Evolutionary conservation across 1,140 invertebrate species (phyloP), one percentile per base, ranked within the genome.

Genomic region (Cryptotermes secundus): DNA sequence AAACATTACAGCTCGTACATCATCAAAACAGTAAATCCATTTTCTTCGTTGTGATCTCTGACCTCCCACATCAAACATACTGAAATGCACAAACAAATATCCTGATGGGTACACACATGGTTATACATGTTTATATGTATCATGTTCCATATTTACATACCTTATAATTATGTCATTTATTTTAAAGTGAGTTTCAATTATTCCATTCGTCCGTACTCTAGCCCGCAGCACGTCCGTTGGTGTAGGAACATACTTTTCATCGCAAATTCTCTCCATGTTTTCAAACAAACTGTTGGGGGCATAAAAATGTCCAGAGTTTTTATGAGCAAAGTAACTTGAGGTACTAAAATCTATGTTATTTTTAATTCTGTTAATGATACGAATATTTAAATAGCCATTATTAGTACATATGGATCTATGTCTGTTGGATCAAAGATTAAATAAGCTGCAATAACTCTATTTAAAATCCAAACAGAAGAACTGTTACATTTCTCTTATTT

Each of bases 11-110:
- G 93, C 92, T 87, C 91, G 90, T 6, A 94, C 93, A 89, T 94
- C 93, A 88, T 94, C 93, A 89, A 94, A 94, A 88, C 93, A 94
- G 87, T 95, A 94, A 85, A 95, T 96, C 95, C 95, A 95, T 87
- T 95, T 95, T 86, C 94, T 91, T 80, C 95, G 88, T 89, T 95
- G 94, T 12, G 94, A 94, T 87, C 93, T 87, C 88, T 96, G 95
- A 34, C 95, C 95, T 49, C 93, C 93, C 35, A 93, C 93, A 88
- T 93, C 93, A 87, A 93, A 93, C 92, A 93, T 92, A 87, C 92
- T 93, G 49, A 88, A 89, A 87, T 81, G 79, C 84, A 84, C 81
- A 86, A 84, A 81, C 1, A 42, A 81, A 81, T n/a, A 81, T 24
- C 35, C 12, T 34, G n/a, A 31, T 34, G n/a, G 19, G 31, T 80